Evolutionary conservation across 2,888 invertebrate species (phyloP), one percentile per base, ranked within the genome.

Genomic region (Orchestes rusci): DNA sequence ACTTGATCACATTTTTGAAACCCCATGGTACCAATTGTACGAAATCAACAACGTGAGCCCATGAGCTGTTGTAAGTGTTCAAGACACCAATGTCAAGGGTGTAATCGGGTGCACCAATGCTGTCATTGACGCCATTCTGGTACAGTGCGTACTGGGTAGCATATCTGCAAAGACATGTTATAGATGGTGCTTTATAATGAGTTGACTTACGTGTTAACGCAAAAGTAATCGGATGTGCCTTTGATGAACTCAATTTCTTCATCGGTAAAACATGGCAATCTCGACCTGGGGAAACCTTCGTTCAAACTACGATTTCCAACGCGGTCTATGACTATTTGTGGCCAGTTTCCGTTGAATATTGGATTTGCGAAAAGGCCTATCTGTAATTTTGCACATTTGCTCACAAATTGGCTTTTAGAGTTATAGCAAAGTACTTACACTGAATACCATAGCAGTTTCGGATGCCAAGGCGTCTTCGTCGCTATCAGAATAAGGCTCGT

Each of bases 311-410:
- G 70, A 2, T 69, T 66, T 32, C 69, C 72, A n/a, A 84, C 71
- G 3, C 72, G 66, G 17, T 70, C 65, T 35, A 76, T 74, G 79
- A 84, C 80, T 1, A 77, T 57, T 33, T 70, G 62, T 1, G 84
- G 84, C 61, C 82, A 84, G 63, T 82, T 77, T 1, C 83, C 82
- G 0, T 64, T 57, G 60, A 78, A 77, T 28, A 84, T 78, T 2
- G 84, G 81, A 61, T 83, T 72, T 0, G 43, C 50, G 27, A 38
- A 54, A 43, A 43, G 44, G 3, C 53, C 55, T 15, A 42, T 43
- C 55, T 54, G 31, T 17, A 38, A 48, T 27, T 0, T 43, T 48
- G 32, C 37, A 55, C 47, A 51, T 47, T 5, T 53, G 16, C 4
- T 4, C 12, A 36, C 7, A 16, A 33, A 16, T n/a, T 4, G n/a